Base-by-base conservation (phyloP, 35 echinoderm and acorn worm species). In the Strongylocentrotus purpuratus region DNA sequence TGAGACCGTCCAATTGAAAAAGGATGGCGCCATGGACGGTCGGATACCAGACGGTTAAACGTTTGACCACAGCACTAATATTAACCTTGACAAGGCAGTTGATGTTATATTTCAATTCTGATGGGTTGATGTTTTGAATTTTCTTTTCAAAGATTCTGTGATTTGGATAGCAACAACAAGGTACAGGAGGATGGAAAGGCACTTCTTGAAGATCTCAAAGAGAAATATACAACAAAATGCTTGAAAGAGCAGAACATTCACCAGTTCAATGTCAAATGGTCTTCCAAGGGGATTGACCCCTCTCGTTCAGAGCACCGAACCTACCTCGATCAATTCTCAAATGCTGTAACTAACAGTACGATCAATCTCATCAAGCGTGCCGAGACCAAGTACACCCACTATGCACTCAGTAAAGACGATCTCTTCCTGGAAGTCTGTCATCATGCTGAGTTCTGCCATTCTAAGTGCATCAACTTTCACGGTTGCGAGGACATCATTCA, bases 401-500 rank as follows among this genome's bases (percentile, higher is more conserved):
- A 45, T 45, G 71, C 89, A 33, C 94, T 99, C 59, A 94, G 87
- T 85, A 96, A 97, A 32, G 96, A 97, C 45, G 78, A 86, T 9
- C 95, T 99, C 7, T 95, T 97, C 65, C 46, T 94, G 41, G 98
- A 99, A 61, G 94, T 98, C 33, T 61, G 95, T 17, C 96, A 97
- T 88, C 98, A 99, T 92, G 97, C 96, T 45, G 95, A 99, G 78
- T 99, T 99, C 94, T 99, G 98, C 93, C 87, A 88, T 47, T 89
- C 32, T 18, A 99, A 99, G 47, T 99, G 98, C 61, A 47, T 88
- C 55, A 95, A 95, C 52, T 99, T 99, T 48, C 92, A 95, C 31
- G 98, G 98, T 10, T 96, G 98, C n/a, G 94, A 99, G 50, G 98
- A 96, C 20, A 96, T 95, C 52, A 46, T 99, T 10, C 86, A 95